Conservation (phyloP, 1,140 invertebrate genomes). For the Caenorhabditis brenneri region DNA sequence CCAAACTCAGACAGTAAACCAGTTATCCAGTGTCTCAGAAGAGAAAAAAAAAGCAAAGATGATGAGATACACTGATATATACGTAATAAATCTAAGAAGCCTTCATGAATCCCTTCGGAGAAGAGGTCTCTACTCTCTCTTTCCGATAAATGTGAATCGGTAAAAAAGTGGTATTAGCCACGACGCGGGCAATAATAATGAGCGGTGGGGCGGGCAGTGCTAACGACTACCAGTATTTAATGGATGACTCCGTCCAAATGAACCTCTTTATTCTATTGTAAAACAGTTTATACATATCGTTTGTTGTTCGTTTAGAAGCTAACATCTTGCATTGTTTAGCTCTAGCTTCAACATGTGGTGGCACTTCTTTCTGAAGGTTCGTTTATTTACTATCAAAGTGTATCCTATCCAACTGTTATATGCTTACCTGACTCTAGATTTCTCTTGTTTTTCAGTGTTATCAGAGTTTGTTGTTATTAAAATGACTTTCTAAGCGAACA, state of each 20-base stretch:
- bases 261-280: conserved; percentile 31
- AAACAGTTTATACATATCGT: conserved; percentile 9
- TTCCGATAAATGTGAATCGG: conserved; percentile 38
- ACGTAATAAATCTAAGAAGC: conserved; percentile 36
- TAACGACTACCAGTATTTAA: conserved; percentile 42
- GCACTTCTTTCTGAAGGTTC: not conserved
- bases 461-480: too few species aligned
- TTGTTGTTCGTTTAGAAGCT: not conserved
- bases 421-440: too few species aligned
- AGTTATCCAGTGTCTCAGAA: not conserved
- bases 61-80: conserved; percentile 42
- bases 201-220: conserved; percentile 21
- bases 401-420: too few species aligned
- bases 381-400: too few species aligned
- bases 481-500: too few species aligned
- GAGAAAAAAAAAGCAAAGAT: not conserved
- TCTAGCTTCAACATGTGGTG: not conserved
- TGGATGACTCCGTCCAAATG: conserved; percentile 23
- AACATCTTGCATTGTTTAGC: not conserved
- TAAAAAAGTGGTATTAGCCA: conserved; percentile 39
- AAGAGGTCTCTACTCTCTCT: not conserved
- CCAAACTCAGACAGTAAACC: not conserved
- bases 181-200: conserved; percentile 31
- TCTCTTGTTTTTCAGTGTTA: not conserved
- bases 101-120: conserved; percentile 20